Percentiles rank a stretch among this genome's conserved stretches.
Evolutionary conservation across 1,140 invertebrate genomes (phyloP).

Genomic region (Drosophila lacertosa): DNA sequence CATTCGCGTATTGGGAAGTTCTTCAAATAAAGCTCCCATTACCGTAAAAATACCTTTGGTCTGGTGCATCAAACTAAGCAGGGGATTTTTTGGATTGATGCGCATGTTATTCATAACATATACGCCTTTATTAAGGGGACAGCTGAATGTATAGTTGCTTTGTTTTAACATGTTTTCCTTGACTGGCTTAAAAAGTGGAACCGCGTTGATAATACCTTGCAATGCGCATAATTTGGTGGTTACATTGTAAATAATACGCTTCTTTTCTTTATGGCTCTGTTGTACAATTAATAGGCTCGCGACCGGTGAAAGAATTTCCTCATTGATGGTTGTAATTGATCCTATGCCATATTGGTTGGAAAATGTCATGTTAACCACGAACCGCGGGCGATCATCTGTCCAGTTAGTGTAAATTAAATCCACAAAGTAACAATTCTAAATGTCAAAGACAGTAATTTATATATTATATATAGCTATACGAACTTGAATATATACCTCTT

Average conservation of each 20-base stretch:
- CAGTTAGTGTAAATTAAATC: slow-evolving; percentile 56
- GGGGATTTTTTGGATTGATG: slow-evolving; percentile 58
- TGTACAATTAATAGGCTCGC: slow-evolving; percentile 48
- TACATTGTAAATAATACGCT: slow-evolving; percentile 60
- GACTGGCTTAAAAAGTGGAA: slow-evolving; percentile 64
- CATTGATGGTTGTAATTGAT: slow-evolving; percentile 62
- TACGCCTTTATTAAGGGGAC: slow-evolving; percentile 57
- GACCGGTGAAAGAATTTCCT: slow-evolving; percentile 52
- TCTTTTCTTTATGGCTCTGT: slow-evolving; percentile 27
- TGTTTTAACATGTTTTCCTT: slow-evolving; percentile 65
- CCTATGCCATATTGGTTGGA: slow-evolving; percentile 50
- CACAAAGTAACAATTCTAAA: slow-evolving; percentile 56
- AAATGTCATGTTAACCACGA: slow-evolving; percentile 73
- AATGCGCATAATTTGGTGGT: slow-evolving; percentile 63
- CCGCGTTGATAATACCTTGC: slow-evolving; percentile 56
- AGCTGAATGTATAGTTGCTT: slow-evolving; percentile 65
- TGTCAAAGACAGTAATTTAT: neutral
- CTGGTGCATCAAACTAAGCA: slow-evolving; percentile 55
- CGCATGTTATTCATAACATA: slow-evolving; percentile 71
- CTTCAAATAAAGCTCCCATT: slow-evolving; percentile 52
- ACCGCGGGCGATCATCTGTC: slow-evolving; percentile 64
- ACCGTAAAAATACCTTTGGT: slow-evolving; percentile 51
- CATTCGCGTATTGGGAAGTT: slow-evolving; percentile 23
- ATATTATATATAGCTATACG: no score
- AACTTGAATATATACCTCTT: slow-evolving; percentile 35